Evolutionary conservation across 37 sponge, comb jelly and placozoan genomes (phyloP).

Genomic region (Petrosia ficiformis): DNA sequence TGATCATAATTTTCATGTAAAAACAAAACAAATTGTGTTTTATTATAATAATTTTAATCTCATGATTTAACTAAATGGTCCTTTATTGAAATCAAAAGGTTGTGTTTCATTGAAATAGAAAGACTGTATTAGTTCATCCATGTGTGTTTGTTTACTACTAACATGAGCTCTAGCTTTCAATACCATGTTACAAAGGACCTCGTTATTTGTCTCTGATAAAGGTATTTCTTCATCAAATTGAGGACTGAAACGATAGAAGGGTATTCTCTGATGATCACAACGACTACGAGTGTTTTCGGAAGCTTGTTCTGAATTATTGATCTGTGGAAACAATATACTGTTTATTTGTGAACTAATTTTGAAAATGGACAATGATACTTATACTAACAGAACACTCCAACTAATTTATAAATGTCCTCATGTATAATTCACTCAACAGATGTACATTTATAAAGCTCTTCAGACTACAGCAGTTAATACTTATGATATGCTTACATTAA

Average conservation of each 20-base stretch:
- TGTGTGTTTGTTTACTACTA: neutral
- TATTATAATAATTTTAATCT: too few species aligned
- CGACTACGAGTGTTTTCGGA: neutral
- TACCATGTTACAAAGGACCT: conserved; percentile 35
- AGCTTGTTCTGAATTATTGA: neutral
- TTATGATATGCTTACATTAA: too few species aligned
- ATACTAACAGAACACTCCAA: neutral
- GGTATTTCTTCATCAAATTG: conserved; percentile 21
- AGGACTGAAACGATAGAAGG: conserved; percentile 61
- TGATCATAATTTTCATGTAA: too few species aligned
- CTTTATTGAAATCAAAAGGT: too few species aligned
- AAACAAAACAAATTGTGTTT: too few species aligned
- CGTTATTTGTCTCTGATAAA: conserved; percentile 19
- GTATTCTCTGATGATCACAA: conserved; percentile 44
- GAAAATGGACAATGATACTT: too few species aligned
- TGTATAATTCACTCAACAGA: too few species aligned
- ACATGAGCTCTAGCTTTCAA: neutral
- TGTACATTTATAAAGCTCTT: too few species aligned
- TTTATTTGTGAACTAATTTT: neutral
- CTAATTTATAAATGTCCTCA: too few species aligned
- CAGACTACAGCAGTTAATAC: too few species aligned
- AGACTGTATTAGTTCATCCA: conserved; percentile 1
- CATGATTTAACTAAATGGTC: too few species aligned
- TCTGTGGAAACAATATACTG: neutral
- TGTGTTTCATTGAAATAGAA: conserved; percentile 8